Conservation (phyloP, 2,888 invertebrate species). For the Caenorhabditis virilis region DNA sequence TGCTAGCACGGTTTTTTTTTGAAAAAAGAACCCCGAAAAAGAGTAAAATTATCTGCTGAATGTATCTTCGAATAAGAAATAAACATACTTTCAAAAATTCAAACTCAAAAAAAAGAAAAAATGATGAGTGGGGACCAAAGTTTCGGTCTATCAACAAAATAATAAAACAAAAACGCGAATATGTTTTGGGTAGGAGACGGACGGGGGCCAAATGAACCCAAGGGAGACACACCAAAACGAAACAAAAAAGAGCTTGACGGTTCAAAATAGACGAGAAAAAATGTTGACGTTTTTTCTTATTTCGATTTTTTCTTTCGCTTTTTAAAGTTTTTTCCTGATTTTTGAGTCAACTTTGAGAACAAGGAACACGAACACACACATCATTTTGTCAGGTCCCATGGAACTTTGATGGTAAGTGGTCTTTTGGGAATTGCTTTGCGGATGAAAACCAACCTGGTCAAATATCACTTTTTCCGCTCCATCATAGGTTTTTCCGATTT, state of each 20-base stretch:
- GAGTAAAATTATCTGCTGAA: no score
- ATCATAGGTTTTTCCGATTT: background rate
- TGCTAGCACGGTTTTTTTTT: no score
- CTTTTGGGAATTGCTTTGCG: background rate
- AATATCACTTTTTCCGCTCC: background rate
- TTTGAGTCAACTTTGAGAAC: slow-evolving; percentile 1
- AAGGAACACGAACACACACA: slow-evolving; percentile 7
- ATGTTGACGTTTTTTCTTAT: background rate
- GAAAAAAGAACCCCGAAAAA: no score
- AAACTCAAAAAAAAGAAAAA: slow-evolving; percentile 1
- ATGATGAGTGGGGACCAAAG: no score
- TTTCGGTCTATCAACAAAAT: slow-evolving; percentile 16
- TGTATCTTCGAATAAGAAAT: no score
- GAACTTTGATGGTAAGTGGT: slow-evolving; percentile 1
- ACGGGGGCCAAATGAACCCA: slow-evolving; percentile 7
- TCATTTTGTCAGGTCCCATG: slow-evolving; percentile 4
- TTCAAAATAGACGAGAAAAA: no score
- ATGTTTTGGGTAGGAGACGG: background rate
- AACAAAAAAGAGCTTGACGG: no score
- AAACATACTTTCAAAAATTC: background rate
- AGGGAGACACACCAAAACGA: background rate
- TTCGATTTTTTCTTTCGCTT: slow-evolving; percentile 10
- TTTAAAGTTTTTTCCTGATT: background rate
- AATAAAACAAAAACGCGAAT: slow-evolving; percentile 20
- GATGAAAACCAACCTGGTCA: background rate